Percentiles rank a stretch among this genome's conserved stretches.
These are phyloP conservation scores for Pterobdella sp. DNA, from an alignment of 2,888 invertebrate species.

Conservation along the genomic window DNA sequence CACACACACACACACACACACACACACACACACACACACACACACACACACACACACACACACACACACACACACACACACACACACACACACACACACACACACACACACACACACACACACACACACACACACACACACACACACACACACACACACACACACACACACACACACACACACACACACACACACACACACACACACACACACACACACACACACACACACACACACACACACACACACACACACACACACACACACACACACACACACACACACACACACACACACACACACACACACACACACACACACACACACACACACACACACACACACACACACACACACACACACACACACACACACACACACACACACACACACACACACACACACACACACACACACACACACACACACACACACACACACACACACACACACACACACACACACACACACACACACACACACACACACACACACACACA, in stretches of 20 bases:
- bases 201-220: slow-evolving; percentile 4
- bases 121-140: slow-evolving; percentile 14
- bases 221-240: slow-evolving; percentile 16
- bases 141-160: neutral
- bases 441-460: slow-evolving; percentile 14
- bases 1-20: slow-evolving; percentile 16
- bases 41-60: slow-evolving; percentile 16
- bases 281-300: slow-evolving; percentile 26
- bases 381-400: slow-evolving; percentile 13
- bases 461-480: slow-evolving; percentile 12
- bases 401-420: slow-evolving; percentile 14
- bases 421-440: slow-evolving; percentile 14
- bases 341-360: slow-evolving; percentile 24
- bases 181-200: slow-evolving; percentile 20
- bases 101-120: slow-evolving; percentile 14
- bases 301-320: slow-evolving; percentile 26
- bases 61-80: slow-evolving; percentile 14
- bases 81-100: slow-evolving; percentile 14
- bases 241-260: slow-evolving; percentile 14
- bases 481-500: slow-evolving; percentile 12
- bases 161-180: slow-evolving; percentile 6
- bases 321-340: slow-evolving; percentile 26
- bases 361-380: slow-evolving; percentile 18
- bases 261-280: slow-evolving; percentile 26
- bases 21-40: slow-evolving; percentile 16